Percentiles rank a stretch among this genome's conserved stretches.
phyloP scores from a whole-genome alignment of 2,888 invertebrate species.

The Theodoxus fluviatilis region DNA sequence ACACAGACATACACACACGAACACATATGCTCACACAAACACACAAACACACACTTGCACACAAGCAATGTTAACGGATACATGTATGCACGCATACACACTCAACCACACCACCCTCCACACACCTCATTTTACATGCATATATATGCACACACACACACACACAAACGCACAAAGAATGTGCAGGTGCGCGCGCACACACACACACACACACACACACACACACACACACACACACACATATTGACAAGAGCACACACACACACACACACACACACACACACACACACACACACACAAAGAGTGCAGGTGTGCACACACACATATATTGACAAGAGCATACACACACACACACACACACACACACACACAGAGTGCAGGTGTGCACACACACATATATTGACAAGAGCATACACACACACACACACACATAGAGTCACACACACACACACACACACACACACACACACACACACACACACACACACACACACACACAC shows the following conservation, averaged over 20 bases:
- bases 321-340: not conserved
- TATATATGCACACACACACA: not conserved
- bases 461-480: slow-evolving; percentile 12
- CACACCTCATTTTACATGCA: too few species aligned
- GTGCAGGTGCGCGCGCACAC: slow-evolving; percentile 39
- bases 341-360: slow-evolving; percentile 6
- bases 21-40: not conserved
- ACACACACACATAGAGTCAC: not conserved
- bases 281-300: not conserved
- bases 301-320: not conserved
- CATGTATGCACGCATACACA: slow-evolving; percentile 27
- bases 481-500: slow-evolving; percentile 10
- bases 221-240: slow-evolving; percentile 21
- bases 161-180: too few species aligned
- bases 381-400: not conserved
- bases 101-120: not conserved
- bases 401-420: not conserved
- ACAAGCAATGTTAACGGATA: too few species aligned
- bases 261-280: slow-evolving; percentile 11
- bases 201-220: not conserved
- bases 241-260: slow-evolving; percentile 22
- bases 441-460: slow-evolving; percentile 5
- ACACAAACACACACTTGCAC: not conserved
- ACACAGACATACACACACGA: not conserved
- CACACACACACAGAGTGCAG: not conserved